A percentile compares a stretch with the other conserved stretches of the same genome.
Evolutionary conservation across 1,140 invertebrate genomes (phyloP).

Genomic region (Arion vulgaris): DNA sequence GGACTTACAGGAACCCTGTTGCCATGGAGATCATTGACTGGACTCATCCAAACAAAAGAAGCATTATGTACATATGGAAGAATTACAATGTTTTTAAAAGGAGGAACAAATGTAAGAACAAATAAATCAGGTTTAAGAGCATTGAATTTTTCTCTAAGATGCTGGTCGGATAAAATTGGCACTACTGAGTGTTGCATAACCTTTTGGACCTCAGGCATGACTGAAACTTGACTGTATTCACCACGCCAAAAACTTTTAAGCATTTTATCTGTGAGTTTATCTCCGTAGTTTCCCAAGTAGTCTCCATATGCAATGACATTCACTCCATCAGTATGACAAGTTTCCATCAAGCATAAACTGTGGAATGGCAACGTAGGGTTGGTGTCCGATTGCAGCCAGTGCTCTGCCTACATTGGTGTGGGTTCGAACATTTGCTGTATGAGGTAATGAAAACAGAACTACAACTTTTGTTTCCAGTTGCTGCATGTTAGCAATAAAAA

Average conservation of each 20-base stretch:
- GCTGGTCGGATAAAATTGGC: constrained; percentile 7
- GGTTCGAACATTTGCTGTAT: constrained; percentile 4
- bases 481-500: background rate
- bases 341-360: background rate
- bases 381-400: background rate
- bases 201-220: background rate
- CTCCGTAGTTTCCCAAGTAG: constrained; percentile 9
- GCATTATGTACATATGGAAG: constrained; percentile 1
- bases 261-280: background rate
- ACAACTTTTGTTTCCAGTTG: constrained; percentile 1
- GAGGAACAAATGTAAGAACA: background rate
- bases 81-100: constrained; percentile 13
- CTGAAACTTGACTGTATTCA: background rate
- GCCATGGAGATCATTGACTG: background rate
- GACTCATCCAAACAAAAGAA: constrained; percentile 9
- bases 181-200: background rate
- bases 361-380: background rate
- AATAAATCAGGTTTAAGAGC: constrained; percentile 15
- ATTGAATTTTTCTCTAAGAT: background rate
- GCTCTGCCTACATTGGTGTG: constrained; percentile 23
- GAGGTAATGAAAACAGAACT: constrained; percentile 14
- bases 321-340: constrained; percentile 10
- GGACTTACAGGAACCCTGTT: constrained; percentile 16
- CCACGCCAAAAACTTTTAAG: background rate
- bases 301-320: constrained; percentile 18